Percentiles rank a stretch among this genome's conserved stretches.
These are phyloP conservation scores for Drosophila falleni DNA, from an alignment of 2,888 invertebrate genomes.

Conservation along the genomic window DNA sequence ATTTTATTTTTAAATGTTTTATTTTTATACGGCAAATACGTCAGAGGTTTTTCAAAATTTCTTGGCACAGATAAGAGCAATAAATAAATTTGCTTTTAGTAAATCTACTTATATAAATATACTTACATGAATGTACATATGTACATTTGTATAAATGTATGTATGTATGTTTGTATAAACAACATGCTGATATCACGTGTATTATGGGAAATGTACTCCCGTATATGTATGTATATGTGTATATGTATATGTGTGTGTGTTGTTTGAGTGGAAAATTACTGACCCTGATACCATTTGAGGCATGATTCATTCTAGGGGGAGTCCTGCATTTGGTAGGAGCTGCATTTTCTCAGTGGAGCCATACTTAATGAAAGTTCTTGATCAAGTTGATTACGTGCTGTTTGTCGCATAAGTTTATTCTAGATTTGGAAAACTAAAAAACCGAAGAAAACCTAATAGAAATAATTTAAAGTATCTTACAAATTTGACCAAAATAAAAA, in stretches of 20 bases:
- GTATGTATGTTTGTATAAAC: neutral
- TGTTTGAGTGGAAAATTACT: slow-evolving; percentile 55
- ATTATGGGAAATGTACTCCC: slow-evolving; percentile 18
- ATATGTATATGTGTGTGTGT: neutral
- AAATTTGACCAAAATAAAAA: slow-evolving; percentile 2
- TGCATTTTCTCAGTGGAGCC: neutral
- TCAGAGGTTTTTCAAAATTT: slow-evolving; percentile 40
- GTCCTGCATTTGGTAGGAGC: slow-evolving; percentile 18
- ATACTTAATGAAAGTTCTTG: neutral
- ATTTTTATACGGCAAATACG: slow-evolving; percentile 34
- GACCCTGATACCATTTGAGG: slow-evolving; percentile 10
- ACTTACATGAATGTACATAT: neutral
- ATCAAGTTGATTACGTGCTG: slow-evolving; percentile 15
- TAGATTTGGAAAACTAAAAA: neutral
- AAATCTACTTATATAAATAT: neutral
- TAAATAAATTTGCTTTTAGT: slow-evolving; percentile 24
- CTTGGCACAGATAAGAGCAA: slow-evolving; percentile 37
- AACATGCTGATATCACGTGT: slow-evolving; percentile 40
- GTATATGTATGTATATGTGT: neutral
- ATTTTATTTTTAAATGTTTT: slow-evolving; percentile 43
- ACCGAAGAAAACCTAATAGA: neutral
- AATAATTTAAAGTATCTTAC: slow-evolving; percentile 10
- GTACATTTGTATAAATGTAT: neutral
- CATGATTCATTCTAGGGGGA: slow-evolving; percentile 36
- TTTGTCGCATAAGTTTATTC: slow-evolving; percentile 2